These are phyloP conservation scores for Seira sanloemensis DNA, from an alignment of 2,888 invertebrate species.

Conservation along the genomic window DNA sequence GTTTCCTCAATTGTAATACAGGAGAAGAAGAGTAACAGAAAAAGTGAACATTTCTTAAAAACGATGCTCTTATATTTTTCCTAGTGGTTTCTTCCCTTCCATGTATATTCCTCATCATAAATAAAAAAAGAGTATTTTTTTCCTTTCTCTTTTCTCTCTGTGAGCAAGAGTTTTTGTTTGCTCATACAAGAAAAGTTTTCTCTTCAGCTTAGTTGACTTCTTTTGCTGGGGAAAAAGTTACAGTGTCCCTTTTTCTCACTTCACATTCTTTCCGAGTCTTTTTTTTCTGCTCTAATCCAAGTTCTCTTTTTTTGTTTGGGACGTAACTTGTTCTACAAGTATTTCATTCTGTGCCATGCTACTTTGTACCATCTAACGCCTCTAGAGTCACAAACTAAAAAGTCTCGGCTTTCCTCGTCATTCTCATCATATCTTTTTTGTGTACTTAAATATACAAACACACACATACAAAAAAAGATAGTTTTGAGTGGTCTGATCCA, in stretches of 20 bases:
- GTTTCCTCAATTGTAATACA: slow-evolving; percentile 44
- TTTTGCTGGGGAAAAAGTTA: slow-evolving; percentile 5
- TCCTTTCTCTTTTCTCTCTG: not conserved
- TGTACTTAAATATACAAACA: slow-evolving; percentile 25
- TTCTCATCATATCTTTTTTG: slow-evolving; percentile 37
- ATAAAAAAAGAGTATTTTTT: slow-evolving; percentile 12
- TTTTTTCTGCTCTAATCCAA: not conserved
- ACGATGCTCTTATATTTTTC: slow-evolving; percentile 5
- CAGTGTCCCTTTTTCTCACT: not conserved
- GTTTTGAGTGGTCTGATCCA: slow-evolving; percentile 9
- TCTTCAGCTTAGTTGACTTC: slow-evolving; percentile 19
- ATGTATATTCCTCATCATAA: not conserved
- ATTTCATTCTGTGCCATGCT: not conserved
- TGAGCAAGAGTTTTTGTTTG: slow-evolving; percentile 11
- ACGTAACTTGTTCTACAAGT: slow-evolving; percentile 17
- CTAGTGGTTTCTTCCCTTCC: not conserved
- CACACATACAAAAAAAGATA: not conserved
- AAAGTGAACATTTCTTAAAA: slow-evolving; percentile 5
- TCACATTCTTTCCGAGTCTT: not conserved
- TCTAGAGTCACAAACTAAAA: slow-evolving; percentile 18
- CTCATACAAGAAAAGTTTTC: slow-evolving; percentile 15
- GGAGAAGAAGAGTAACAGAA: slow-evolving; percentile 7
- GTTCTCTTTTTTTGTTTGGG: slow-evolving; percentile 14
- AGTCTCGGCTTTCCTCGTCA: slow-evolving; percentile 59
- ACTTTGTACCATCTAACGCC: slow-evolving; percentile 5